These are phyloP conservation scores for Drosophila setosimentum DNA, from an alignment of 2,888 invertebrate genomes.

Conservation along the genomic window DNA sequence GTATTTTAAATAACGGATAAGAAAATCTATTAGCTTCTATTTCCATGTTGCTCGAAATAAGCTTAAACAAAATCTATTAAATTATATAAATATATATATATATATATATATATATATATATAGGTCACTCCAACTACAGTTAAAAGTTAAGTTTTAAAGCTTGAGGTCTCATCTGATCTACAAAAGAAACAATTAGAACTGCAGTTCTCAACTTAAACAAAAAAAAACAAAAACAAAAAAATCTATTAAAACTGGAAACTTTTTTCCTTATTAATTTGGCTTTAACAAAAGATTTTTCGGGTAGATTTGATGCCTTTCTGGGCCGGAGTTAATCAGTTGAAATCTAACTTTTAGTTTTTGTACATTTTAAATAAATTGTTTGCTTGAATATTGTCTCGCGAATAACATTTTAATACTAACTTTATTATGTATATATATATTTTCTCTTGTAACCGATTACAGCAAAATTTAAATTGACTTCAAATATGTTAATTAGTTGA, in stretches of 20 bases:
- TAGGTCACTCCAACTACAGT: too few species aligned
- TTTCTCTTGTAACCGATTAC: background rate
- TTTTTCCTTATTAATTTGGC: background rate
- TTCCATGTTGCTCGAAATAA: background rate
- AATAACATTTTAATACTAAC: background rate
- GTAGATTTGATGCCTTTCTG: background rate
- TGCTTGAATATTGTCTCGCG: too few species aligned
- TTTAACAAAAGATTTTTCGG: background rate
- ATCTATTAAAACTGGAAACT: background rate
- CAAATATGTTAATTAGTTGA: background rate
- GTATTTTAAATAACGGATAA: background rate
- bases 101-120: background rate
- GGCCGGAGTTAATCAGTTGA: background rate
- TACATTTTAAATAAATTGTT: too few species aligned
- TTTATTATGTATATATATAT: background rate
- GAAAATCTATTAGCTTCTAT: background rate
- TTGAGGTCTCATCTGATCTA: too few species aligned
- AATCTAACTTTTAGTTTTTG: background rate
- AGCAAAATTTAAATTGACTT: background rate
- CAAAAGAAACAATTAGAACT: background rate
- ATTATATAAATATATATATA: background rate
- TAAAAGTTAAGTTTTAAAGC: too few species aligned
- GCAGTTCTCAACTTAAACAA: too few species aligned
- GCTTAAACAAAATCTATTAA: background rate
- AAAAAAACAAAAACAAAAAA: too few species aligned